Evolutionary conservation across 2,113 vertebrate species (phyloP), one percentile per base, ranked within the genome.

Genomic region (Pterocles gutturalis): DNA sequence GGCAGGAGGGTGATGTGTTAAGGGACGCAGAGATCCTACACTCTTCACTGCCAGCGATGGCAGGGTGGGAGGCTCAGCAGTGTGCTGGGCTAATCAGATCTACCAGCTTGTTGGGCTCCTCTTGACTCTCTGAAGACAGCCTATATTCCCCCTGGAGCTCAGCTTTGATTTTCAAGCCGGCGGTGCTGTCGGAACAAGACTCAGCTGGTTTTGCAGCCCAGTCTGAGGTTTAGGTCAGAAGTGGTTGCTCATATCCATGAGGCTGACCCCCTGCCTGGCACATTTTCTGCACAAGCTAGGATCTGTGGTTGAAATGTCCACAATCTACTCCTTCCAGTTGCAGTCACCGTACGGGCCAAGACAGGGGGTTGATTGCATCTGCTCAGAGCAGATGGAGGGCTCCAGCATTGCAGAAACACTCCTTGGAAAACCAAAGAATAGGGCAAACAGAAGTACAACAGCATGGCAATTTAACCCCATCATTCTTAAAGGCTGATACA

Each of bases 371-470:
- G 90, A 77, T n/a, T 82, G 57, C 24, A 10, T 67, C 70, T 43
- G 78, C 84, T 71, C 43, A 16, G 54, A 84, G 86, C 26, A 34
- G 45, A 17, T 13, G 19, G 7, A 51, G 86, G 71, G 17, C 53
- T 34, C 41, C 48, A 29, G 38, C 2, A 0, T 0, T 51, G 58
- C 67, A 29, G 51, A 80, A 92, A 51, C 0, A 0, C 22, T 71
- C 90, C 73, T 46, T 29, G 41, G 87, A 60, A 89, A 89, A 60
- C 13, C 33, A 22, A 65, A 58, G 83, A 48, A 43, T 1, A 24
- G n/a, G n/a, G 58, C 43, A 87, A 94, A 80, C 0, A 57, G 3
- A 15, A 76, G 26, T 14, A 57, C 29, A n/a, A 19, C 19, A 29
- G 14, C 66, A 11, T 0, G 0, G 36, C 41, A 62, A 29, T 65